A percentile compares a stretch with the other conserved stretches of the same genome.
phyloP scores from a whole-genome alignment of 2,888 invertebrate genomes.

The Caenorhabditis becei region DNA sequence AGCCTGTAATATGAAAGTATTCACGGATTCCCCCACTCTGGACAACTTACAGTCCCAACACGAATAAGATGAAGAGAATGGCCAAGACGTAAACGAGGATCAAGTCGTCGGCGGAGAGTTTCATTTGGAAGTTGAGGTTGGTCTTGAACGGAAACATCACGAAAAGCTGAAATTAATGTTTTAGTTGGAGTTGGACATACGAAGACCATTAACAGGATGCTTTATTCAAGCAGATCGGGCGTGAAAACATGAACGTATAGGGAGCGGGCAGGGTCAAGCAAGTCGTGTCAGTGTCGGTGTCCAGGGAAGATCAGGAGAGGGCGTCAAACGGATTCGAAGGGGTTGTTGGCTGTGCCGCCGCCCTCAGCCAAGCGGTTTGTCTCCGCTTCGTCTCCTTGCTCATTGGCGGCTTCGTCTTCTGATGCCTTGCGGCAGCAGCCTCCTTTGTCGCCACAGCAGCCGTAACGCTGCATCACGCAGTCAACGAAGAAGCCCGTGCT shows the following conservation, averaged over 20 bases:
- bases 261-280: constrained; percentile 1
- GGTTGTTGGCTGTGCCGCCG: not conserved
- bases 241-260: not conserved
- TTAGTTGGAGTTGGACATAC: not conserved
- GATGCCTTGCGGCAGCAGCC: constrained; percentile 28
- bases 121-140: constrained; percentile 5
- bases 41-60: not conserved
- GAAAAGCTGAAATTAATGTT: not conserved
- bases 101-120: not conserved
- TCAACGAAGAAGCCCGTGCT: constrained; percentile 25
- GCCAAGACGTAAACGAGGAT: not conserved
- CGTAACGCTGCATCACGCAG: constrained; percentile 28
- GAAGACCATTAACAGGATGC: not conserved
- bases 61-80: not conserved
- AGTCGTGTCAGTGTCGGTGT: not conserved
- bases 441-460: constrained; percentile 31
- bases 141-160: not conserved
- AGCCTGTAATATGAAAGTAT: not conserved
- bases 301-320: not conserved
- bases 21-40: too few relatives aligned
- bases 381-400: not conserved
- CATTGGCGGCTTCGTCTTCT: not conserved
- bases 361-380: not conserved
- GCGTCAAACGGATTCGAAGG: not conserved
- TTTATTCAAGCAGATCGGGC: not conserved